Evolutionary conservation across 2,797 vertebrate genomes (phyloP), one percentile per base, ranked within the genome.

Genomic region (Synanceia verrucosa): DNA sequence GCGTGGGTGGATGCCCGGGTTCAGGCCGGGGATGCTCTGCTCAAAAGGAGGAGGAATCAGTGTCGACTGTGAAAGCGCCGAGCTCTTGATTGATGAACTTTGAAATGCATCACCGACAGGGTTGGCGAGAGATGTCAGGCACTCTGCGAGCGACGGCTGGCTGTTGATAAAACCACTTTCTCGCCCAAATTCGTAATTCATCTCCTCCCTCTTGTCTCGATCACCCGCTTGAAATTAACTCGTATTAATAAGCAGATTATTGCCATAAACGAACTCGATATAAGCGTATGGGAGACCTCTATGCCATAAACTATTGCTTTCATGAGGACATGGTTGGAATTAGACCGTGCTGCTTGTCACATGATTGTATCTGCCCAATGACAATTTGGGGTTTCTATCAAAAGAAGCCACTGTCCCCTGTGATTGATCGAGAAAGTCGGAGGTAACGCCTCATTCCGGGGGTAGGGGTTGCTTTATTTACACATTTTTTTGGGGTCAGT

Each of bases 131-230:
- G 97, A 98, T 96, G 97, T 97, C 97, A 99, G 96, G 94, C 97
- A 99, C 97, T 99, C 97, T 93, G 97, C 97, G 93, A 99, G 97
- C 95, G 97, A 99, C 95, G 97, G 97, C 95, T 96, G 97, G 95
- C 97, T 99, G 96, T 99, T 99, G 97, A 99, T 99, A 93, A 99
- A 99, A 95, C 97, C 97, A 92, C 96, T 98, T 95, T 99, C 97
- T 96, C 97, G 94, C 96, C 97, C 96, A 94, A 98, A 99, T 96
- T 96, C 96, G 97, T 97, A 97, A 97, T 98, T 99, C 97, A 99
- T 99, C 95, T 96, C 97, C 96, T 95, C 95, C 94, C 93, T 90
- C 95, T 92, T 93, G 94, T 95, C 92, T 93, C 90, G 91, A 93
- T 95, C 96, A 94, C 89, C 95, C 94, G 91, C 91, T 93, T 94